A percentile compares a stretch with the other conserved stretches of the same genome.
phyloP scores from a whole-genome alignment of 2,888 invertebrate species.

The Phalangium opilio region DNA sequence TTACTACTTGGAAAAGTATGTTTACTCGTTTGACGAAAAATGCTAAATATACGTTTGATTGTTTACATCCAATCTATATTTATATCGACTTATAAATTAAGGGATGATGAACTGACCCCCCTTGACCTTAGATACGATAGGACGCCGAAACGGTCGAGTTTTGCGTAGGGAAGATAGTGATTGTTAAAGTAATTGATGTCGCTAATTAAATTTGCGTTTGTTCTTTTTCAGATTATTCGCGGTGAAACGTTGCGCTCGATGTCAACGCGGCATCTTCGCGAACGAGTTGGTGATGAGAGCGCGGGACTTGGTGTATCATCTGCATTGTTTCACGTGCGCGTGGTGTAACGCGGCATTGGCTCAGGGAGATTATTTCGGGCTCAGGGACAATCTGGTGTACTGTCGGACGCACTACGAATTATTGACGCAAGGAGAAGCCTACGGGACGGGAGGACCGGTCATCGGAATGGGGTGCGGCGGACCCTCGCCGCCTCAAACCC shows the following conservation, averaged over 20 bases:
- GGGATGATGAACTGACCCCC: too few species aligned
- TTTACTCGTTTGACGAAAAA: too few species aligned
- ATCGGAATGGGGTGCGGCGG: not conserved
- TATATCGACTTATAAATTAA: too few species aligned
- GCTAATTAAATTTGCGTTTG: too few species aligned
- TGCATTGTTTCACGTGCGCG: conserved; percentile 84
- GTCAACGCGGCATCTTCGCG: conserved; percentile 71
- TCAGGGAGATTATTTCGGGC: conserved; percentile 84
- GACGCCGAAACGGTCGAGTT: too few species aligned
- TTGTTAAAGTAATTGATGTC: too few species aligned
- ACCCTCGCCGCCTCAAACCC: not conserved
- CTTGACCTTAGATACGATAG: too few species aligned
- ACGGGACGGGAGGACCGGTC: not conserved
- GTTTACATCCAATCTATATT: too few species aligned
- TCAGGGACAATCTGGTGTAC: conserved; percentile 60
- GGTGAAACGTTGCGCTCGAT: conserved; percentile 59
- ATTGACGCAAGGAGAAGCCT: conserved; percentile 28
- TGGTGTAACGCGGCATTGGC: conserved; percentile 70
- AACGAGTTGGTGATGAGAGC: conserved; percentile 91
- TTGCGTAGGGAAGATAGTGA: too few species aligned
- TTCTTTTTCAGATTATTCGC: conserved; percentile 61
- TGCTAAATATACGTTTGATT: too few species aligned
- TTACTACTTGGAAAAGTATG: too few species aligned
- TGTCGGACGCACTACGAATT: conserved; percentile 53
- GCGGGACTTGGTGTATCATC: conserved; percentile 79